Evolutionary conservation across 2,888 invertebrate genomes (phyloP), one percentile per base, ranked within the genome.

Genomic region (Papilio demoleus): DNA sequence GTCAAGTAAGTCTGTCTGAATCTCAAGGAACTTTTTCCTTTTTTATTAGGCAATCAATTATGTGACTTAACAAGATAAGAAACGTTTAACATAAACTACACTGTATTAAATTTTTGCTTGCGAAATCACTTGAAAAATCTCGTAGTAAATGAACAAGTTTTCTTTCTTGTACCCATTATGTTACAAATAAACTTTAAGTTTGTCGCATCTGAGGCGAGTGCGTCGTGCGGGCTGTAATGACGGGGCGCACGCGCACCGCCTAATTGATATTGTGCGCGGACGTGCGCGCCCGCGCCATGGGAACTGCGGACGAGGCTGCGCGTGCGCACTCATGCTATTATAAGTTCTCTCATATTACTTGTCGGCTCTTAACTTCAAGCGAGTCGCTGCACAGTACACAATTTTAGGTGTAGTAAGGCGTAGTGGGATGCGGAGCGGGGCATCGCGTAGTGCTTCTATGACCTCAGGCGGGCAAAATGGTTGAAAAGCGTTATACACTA

Each of bases 231-330:
- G 67, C 74, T 62, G 75, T 80, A 91, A 92, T 90, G 90, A 90
- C 91, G 88, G 88, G 86, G 86, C 88, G 88, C 90, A 90, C 88
- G 90, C 90, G 88, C 87, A 85, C 89, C 86, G 85, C 83, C 89
- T 92, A 90, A 92, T 91, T 92, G 92, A 91, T 91, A 91, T 92
- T 90, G 86, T 87, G 77, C 79, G 83, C 78, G 83, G 85, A 88
- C 87, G 78, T 85, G 89, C 86, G 85, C 87, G 82, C 79, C 77
- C 82, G 81, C 79, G 78, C 82, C 81, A 83, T 87, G 87, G 86
- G 87, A 87, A 87, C 82, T 67, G 71, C 71, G 73, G 68, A 73
- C 68, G 72, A 71, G 74, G 59, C 17, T 22, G 62, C 63, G 60
- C 68, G 42, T 50, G 59, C 17, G 24, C 65, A 70, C 74, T 76